Base-by-base conservation (phyloP, 2,113 vertebrate species). In the Cavia porcellus region DNA sequence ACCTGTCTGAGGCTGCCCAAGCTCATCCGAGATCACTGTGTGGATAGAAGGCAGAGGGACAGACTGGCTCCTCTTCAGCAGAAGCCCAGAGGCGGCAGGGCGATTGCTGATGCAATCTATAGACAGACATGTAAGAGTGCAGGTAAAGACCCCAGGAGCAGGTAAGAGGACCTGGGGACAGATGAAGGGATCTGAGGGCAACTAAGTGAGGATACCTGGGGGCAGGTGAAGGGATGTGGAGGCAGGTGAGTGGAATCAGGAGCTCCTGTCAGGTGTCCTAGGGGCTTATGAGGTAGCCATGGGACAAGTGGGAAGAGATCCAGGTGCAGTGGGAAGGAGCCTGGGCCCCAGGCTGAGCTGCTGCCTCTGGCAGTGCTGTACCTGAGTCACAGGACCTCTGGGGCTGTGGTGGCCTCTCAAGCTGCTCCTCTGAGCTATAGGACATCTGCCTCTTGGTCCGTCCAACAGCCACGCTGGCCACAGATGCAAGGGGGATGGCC, bases 401-500 rank as follows among this genome's bases (percentile, higher is more conserved):
- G 35, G 96, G 59, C 38, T 96, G 98, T 5, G 98, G 97, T 1
- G 91, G 0, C 68, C 95, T 98, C 11, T 99, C 98, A 2, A 55
- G 94, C 10, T 61, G 94, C 0, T 99, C 99, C 0, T 99, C 99
- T 22, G 30, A 1, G 98, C 97, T 98, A 0, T 1, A 93, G 0
- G 98, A 98, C 0, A 90, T 93, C 57, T 98, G 99, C 85, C 98
- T 98, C 74, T 98, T 99, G 0, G 92, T 97, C 97, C 98, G 99
- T 81, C 98, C 99, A 0, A 99, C 96, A 3, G 99, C 98, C 57
- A 99, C 95, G 1, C 98, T 99, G 50, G 99, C 98, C 75, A 99
- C 98, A 0, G 99, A 99, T 96, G 99, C 92, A 35, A 99, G 96
- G 0, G 99, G 99, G 90, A 99, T 98, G 30, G 99, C 99, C 93